Evolutionary conservation across 2,113 vertebrate genomes (phyloP).

Genomic region (Amazona vittata): DNA sequence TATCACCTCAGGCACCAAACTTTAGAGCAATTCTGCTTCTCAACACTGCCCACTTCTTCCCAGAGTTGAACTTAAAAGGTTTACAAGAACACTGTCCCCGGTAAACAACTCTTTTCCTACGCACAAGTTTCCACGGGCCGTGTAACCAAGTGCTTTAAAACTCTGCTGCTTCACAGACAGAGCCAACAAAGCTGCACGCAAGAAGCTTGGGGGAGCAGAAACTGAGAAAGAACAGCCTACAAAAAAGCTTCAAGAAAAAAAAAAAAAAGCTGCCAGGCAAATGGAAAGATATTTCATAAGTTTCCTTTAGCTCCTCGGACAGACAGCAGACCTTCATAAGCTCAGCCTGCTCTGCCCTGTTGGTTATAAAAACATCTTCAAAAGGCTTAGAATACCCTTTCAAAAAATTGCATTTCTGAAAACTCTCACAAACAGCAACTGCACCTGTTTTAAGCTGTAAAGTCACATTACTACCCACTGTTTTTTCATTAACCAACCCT

Average conservation of each 20-base stretch:
- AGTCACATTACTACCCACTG: neutral
- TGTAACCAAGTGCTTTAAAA: neutral
- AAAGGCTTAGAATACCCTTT: neutral
- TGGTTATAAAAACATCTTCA: neutral
- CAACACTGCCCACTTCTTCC: neutral
- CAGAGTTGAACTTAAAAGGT: neutral
- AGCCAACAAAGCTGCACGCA: neutral
- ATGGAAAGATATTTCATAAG: neutral
- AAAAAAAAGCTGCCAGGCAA: neutral
- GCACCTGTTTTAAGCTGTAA: neutral
- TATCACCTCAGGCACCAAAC: neutral
- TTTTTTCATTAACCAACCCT: neutral
- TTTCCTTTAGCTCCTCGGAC: neutral
- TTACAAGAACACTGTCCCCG: neutral
- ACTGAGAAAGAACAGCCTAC: neutral
- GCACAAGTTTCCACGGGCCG: accelerated
- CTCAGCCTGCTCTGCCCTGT: neutral
- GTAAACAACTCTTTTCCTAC: neutral
- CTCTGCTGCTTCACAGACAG: neutral
- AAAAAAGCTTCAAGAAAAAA: neutral
- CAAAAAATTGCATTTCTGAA: neutral
- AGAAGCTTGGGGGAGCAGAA: neutral
- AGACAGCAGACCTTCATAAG: neutral
- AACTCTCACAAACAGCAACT: neutral
- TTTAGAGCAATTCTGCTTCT: neutral